A percentile compares a stretch with the other conserved stretches of the same genome.
Conservation (phyloP, 92 coral and sea anemone species). For the Desmophyllum pertusum region DNA sequence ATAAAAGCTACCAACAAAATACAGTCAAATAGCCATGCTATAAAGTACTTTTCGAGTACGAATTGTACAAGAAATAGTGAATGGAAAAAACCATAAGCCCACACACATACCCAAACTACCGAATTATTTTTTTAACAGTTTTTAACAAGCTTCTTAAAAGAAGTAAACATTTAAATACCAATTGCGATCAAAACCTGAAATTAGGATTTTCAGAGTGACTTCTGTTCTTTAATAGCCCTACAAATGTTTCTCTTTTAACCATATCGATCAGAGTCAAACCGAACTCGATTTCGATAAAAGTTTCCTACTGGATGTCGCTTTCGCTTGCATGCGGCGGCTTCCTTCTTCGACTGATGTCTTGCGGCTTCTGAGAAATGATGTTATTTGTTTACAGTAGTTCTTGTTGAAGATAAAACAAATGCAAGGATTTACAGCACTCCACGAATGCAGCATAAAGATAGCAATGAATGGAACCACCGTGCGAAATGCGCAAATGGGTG, state of each 20-base stretch:
- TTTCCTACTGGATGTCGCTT: neutral
- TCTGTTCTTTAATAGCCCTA: neutral
- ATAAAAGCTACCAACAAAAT: too few relatives aligned
- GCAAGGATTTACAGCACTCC: constrained; percentile 1
- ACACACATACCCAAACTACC: too few relatives aligned
- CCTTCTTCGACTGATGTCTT: too few relatives aligned
- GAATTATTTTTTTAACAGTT: too few relatives aligned
- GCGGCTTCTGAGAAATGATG: neutral
- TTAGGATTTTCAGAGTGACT: neutral
- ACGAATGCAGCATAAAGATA: neutral
- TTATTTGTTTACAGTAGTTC: neutral
- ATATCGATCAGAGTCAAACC: neutral
- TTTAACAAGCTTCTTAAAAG: neutral
- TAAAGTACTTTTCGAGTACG: too few relatives aligned
- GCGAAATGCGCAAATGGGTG: neutral
- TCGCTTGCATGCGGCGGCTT: neutral
- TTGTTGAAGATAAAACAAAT: neutral
- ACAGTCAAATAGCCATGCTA: too few relatives aligned
- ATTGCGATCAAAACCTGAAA: neutral
- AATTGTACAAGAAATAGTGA: too few relatives aligned
- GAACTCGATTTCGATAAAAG: constrained; percentile 14
- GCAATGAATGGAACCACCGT: neutral
- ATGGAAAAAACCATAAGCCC: too few relatives aligned
- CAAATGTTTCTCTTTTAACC: neutral
- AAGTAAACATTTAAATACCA: neutral